Evolutionary conservation across 1,140 invertebrate species (phyloP).

Genomic region (Nasonia longicornis): DNA sequence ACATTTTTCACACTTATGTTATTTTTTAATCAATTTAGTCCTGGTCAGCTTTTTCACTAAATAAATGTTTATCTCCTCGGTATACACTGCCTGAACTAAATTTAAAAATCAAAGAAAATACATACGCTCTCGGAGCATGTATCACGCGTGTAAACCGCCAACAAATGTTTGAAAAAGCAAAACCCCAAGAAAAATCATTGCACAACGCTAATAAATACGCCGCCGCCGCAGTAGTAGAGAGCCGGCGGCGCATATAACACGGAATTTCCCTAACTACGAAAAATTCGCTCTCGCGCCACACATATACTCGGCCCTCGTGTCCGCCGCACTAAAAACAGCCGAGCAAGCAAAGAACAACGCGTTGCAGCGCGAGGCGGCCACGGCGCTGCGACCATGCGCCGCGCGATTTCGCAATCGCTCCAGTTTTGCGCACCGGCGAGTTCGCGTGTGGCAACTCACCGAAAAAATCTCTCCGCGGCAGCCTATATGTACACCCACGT

Average conservation of each 20-base stretch:
- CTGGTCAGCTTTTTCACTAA: too few species aligned
- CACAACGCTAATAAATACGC: slow-evolving; percentile 1
- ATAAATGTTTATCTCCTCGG: not conserved
- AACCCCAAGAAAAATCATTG: not conserved
- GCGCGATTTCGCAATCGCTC: slow-evolving; percentile 38
- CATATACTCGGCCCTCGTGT: not conserved
- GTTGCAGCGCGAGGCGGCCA: not conserved
- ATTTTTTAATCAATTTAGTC: too few species aligned
- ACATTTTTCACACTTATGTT: too few species aligned
- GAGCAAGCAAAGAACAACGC: not conserved
- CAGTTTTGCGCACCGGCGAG: not conserved
- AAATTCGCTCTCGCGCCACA: not conserved
- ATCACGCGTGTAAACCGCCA: not conserved
- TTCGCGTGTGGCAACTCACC: not conserved
- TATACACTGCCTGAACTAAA: not conserved
- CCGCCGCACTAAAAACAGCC: not conserved
- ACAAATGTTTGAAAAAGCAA: not conserved
- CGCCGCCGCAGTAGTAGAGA: too few species aligned
- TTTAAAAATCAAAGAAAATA: not conserved
- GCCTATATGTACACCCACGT: slow-evolving; percentile 14
- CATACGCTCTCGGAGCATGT: not conserved
- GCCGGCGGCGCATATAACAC: not conserved
- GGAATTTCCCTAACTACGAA: slow-evolving; percentile 3
- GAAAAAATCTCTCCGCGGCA: not conserved
- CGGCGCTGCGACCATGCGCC: not conserved